phyloP scores from a whole-genome alignment of 2,113 vertebrate species.

The Taxidea taxus region DNA sequence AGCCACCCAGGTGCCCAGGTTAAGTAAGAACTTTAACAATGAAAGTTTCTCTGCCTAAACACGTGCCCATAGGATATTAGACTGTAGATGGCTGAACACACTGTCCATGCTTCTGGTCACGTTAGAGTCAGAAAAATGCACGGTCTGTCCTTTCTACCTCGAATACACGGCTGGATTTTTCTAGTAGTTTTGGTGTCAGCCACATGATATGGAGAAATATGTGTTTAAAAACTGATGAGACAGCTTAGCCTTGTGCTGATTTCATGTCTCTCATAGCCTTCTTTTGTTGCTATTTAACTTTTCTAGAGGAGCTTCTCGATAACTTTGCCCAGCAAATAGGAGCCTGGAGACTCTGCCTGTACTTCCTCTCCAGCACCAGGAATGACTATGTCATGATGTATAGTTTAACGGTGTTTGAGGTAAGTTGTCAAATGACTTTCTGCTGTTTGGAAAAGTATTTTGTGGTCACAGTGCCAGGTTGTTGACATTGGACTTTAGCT shows the following conservation, averaged over 20 bases:
- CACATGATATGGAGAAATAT: neutral
- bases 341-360: conserved; percentile 98
- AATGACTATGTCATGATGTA: conserved; percentile 99
- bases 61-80: neutral
- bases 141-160: neutral
- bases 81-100: neutral
- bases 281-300: conserved; percentile 69
- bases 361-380: conserved; percentile 96
- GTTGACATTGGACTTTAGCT: neutral
- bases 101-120: neutral
- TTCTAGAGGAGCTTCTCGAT: conserved; percentile 97
- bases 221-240: neutral
- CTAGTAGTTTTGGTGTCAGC: neutral
- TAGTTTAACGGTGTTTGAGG: conserved; percentile 99
- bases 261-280: conserved; percentile 35
- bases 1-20: neutral
- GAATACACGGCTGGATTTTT: conserved; percentile 5
- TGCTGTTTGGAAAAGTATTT: conserved; percentile 31
- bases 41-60: neutral
- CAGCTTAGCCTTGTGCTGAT: neutral
- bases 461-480: neutral
- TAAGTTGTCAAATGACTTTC: conserved; percentile 78
- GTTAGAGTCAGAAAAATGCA: neutral
- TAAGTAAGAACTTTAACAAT: conserved; percentile 1
- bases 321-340: conserved; percentile 99